Evolutionary conservation across 2,113 vertebrate species (phyloP), one percentile per base, ranked within the genome.

Genomic region (Notiomystis cincta): DNA sequence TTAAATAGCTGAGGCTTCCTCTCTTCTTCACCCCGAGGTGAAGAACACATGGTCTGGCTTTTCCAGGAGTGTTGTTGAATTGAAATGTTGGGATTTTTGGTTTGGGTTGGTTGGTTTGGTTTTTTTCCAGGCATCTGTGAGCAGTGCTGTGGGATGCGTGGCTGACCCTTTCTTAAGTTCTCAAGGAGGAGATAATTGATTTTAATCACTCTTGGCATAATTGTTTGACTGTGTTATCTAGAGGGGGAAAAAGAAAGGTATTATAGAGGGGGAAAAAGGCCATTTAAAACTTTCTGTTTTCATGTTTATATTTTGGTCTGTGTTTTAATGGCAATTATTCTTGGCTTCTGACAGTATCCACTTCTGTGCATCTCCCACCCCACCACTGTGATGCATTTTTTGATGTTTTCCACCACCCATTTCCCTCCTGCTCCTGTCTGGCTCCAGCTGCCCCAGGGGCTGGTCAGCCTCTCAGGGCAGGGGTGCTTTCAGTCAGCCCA

Each of bases 1-100:
- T 78, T 82, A 67, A 85, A 73, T 50, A 77, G 56, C n/a, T 88
- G 71, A 79, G 53, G 57, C 65, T 90, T 93, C 85, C 35, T 91
- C 27, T 91, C 40, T 54, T 85, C 78, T 86, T 92, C 73, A 66
- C 24, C 66, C 62, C 27, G 79, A 88, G 70, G 75, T 94, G 82
- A 83, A 75, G 31, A 81, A 30, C 58, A 70, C 37, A 33, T 57
- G 82, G 42, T 78, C 37, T 93, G 61, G 37, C 47, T 93, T 80
- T 93, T 77, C 35, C 42, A 73, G 22, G 67, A 40, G 45, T 1
- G 3, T 15, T 50, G 45, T 1, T 58, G 58, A 70, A 24, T 42
- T 44, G 62, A 84, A 33, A 30, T 44, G 25, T 8, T 15, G 37
- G 9, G 8, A 3, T 1, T 64, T 51, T n/a, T 65, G 35, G 8